Evolutionary conservation across 2,888 invertebrate species (phyloP).

Genomic region (Andrena camellia): DNA sequence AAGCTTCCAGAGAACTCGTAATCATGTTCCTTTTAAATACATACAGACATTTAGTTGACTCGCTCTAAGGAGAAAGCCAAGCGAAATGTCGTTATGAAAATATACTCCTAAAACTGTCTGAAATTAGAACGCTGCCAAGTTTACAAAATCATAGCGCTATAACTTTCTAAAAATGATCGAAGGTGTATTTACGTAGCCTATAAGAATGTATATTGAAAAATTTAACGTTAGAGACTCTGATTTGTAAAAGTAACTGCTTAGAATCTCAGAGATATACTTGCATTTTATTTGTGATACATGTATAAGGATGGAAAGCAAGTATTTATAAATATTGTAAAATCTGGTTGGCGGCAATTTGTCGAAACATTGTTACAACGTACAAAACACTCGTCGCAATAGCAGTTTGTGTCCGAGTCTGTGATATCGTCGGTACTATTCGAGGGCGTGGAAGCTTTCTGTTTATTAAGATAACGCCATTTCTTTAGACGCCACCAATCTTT

Average conservation of each 20-base stretch:
- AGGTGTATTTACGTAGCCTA: neutral
- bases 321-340: slow-evolving; percentile 68
- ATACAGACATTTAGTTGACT: slow-evolving; percentile 21
- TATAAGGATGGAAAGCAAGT: neutral
- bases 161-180: neutral
- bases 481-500: slow-evolving; percentile 93
- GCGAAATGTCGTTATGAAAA: slow-evolving; percentile 67
- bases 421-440: slow-evolving; percentile 85
- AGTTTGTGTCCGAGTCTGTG: slow-evolving; percentile 86
- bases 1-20: neutral
- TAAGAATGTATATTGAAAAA: neutral
- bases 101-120: slow-evolving; percentile 65
- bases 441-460: slow-evolving; percentile 61
- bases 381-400: slow-evolving; percentile 92
- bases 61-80: slow-evolving; percentile 50
- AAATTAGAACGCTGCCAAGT: slow-evolving; percentile 66
- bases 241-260: neutral
- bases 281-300: neutral
- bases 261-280: neutral
- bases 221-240: neutral
- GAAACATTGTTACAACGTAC: slow-evolving; percentile 86
- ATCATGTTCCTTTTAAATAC: neutral
- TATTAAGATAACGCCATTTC: slow-evolving; percentile 87
- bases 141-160: slow-evolving; percentile 21
- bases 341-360: slow-evolving; percentile 79